These are phyloP conservation scores for Drosophila flavopinicola DNA, from an alignment of 2,888 invertebrate species.

Conservation along the genomic window DNA sequence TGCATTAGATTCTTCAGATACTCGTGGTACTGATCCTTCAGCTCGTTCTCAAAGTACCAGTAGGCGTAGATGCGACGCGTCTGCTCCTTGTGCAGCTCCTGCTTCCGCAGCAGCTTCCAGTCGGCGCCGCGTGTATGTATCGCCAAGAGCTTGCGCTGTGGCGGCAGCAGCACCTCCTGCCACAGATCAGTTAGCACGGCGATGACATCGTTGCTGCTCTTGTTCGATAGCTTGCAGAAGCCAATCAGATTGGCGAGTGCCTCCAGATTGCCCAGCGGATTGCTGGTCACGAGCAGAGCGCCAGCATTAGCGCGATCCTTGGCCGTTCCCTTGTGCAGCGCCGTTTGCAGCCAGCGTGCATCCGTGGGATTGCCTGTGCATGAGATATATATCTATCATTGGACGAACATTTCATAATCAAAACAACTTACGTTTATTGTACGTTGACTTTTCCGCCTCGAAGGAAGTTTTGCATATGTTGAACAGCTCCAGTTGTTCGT, in stretches of 20 bases:
- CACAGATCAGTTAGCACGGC: constrained; percentile 81
- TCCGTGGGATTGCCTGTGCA: constrained; percentile 82
- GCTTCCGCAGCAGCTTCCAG: constrained; percentile 82
- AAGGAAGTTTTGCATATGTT: constrained; percentile 81
- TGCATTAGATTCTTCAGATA: constrained; percentile 83
- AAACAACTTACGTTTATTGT: constrained; percentile 75
- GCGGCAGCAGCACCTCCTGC: constrained; percentile 82
- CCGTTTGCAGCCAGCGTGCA: constrained; percentile 84
- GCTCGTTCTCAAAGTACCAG: constrained; percentile 96
- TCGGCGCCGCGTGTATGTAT: constrained; percentile 82
- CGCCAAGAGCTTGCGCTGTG: constrained; percentile 81
- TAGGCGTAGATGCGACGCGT: constrained; percentile 88
- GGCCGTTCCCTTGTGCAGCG: constrained; percentile 84
- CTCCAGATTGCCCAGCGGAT: constrained; percentile 83
- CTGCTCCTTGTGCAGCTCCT: constrained; percentile 86
- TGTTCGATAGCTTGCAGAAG: constrained; percentile 83
- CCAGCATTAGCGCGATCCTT: constrained; percentile 84
- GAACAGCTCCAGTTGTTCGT: constrained; percentile 81
- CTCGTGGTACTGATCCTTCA: constrained; percentile 89
- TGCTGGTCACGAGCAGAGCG: constrained; percentile 83
- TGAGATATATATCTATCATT: no score
- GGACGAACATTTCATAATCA: background rate
- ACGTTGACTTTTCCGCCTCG: constrained; percentile 75
- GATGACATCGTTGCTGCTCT: constrained; percentile 82
- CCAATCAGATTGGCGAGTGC: constrained; percentile 81